Conservation (phyloP, 2,113 vertebrate species). For the Cygnus atratus region DNA sequence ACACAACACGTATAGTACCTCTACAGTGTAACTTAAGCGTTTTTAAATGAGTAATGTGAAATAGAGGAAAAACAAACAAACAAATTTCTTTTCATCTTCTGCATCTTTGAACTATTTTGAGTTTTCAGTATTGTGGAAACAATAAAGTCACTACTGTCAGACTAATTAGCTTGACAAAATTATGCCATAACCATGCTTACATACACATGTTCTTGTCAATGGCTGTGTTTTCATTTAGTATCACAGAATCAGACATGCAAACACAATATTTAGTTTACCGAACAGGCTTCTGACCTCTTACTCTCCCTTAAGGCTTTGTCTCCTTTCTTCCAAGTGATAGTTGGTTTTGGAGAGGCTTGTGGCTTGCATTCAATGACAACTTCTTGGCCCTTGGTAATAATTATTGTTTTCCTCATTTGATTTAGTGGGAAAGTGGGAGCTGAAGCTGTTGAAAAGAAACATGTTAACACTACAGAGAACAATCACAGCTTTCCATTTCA, state of each 20-base stretch:
- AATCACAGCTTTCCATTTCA: neutral
- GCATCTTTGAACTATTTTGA: neutral
- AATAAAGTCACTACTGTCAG: neutral
- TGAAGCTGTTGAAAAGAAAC: constrained; percentile 81
- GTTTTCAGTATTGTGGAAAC: neutral
- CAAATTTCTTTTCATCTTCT: neutral
- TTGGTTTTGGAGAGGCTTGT: constrained; percentile 90
- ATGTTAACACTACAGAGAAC: neutral
- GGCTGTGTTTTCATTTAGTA: neutral
- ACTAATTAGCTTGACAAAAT: neutral
- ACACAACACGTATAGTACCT: neutral
- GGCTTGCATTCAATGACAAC: constrained; percentile 89
- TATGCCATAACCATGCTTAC: neutral
- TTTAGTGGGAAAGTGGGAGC: constrained; percentile 85
- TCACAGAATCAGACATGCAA: neutral
- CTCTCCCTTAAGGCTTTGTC: constrained; percentile 83
- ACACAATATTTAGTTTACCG: neutral
- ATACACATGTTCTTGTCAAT: neutral
- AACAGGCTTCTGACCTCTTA: constrained; percentile 84
- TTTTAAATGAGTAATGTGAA: neutral
- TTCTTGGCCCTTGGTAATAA: constrained; percentile 88
- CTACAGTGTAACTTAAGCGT: neutral
- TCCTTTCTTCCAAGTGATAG: constrained; percentile 90
- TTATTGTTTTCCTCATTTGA: constrained; percentile 82
- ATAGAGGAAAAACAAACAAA: neutral